These are phyloP conservation scores for Catocala fraxini DNA, from an alignment of 2,888 invertebrate species.

Conservation along the genomic window DNA sequence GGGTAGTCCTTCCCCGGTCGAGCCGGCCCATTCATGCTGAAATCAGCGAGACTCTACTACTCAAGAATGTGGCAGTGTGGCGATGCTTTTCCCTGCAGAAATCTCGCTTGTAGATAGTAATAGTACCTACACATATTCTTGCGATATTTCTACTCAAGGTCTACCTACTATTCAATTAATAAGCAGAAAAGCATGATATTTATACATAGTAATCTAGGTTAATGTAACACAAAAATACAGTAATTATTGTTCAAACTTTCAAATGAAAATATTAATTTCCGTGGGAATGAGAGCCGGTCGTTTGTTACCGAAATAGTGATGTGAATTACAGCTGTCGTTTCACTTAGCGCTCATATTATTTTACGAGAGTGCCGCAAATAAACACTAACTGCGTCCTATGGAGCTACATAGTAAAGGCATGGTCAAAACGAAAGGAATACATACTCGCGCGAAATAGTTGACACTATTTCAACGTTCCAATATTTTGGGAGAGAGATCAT, in stretches of 20 bases:
- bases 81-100: no score
- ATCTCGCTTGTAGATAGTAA: no score
- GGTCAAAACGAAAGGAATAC: not conserved
- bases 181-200: not conserved
- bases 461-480: not conserved
- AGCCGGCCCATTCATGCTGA: no score
- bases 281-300: conserved; percentile 24
- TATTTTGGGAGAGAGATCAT: no score
- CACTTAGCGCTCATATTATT: conserved; percentile 31
- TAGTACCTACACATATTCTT: no score
- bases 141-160: no score
- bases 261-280: conserved; percentile 12
- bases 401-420: not conserved
- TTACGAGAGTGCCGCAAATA: conserved; percentile 40
- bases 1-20: no score
- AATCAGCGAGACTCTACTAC: no score
- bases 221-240: not conserved
- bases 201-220: not conserved
- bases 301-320: conserved; percentile 33
- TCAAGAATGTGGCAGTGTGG: no score
- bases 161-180: no score
- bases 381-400: conserved; percentile 16
- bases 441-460: not conserved
- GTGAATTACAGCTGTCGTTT: conserved; percentile 14
- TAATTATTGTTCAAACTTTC: conserved; percentile 16